Base-by-base conservation (phyloP, 2,888 invertebrate genomes). In the Microctonus hyperodae region DNA sequence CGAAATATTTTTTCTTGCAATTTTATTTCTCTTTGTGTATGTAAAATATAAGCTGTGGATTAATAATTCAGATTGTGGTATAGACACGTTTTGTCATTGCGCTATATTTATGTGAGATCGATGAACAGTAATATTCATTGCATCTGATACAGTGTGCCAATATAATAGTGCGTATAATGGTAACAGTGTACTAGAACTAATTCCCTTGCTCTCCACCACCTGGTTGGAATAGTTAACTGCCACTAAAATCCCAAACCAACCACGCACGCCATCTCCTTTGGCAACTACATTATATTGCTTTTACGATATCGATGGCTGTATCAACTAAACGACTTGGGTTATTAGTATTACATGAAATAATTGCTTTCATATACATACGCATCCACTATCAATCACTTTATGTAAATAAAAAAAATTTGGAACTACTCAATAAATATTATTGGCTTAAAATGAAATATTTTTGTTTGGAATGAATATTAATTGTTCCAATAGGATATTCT, bases 291-390 rank as follows among this genome's bases (percentile, higher is more conserved):
- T 28, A n/a, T 16, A 44, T 44, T 33, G 55, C 33, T n/a, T 55
- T 31, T 33, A 20, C 33, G 31, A 55, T 31, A 20, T 55, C 55
- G 31, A 16, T 55, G 55, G 33, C 55, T 33, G 33, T 55, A 31
- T 55, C 55, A 33, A 13, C 55, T 33, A 31, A 55, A 55, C 31
- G 28, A 31, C 55, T 55, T 16, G 13, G 22, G 25, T 28, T 55
- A 55, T 55, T 55, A 31, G 55, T 10, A 13, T 53, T 53, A 28
- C 53, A 28, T 28, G 28, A 53, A 53, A 53, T 53, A 53, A 28
- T 25, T 7, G 11, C 25, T 20, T 33, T 16, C n/a, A 16, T 7
- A 44, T 16, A 16, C 4, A 0, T n/a, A 20, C 37, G n/a, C n/a
- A 44, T 44, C 28, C 28, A 16, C n/a, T 16, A 16, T 16, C 16